Evolutionary conservation across 2,113 vertebrate genomes (phyloP), one percentile per base, ranked within the genome.

Genomic region (Trochalopteron elliotii): DNA sequence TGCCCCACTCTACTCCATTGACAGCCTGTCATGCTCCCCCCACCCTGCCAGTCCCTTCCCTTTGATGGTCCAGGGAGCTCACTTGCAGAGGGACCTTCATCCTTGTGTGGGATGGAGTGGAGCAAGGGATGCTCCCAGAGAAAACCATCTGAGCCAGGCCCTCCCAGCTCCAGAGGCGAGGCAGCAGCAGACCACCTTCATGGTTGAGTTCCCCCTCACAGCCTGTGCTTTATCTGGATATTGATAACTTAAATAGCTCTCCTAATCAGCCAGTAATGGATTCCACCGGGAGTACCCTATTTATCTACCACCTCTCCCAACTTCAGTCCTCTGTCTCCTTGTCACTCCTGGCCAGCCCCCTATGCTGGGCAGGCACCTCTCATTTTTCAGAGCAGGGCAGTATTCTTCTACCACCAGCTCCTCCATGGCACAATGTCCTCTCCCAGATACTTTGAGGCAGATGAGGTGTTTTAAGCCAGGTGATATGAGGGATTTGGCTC

Each of bases 151-250:
- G 31, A 84, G 15, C 76, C 37, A 12, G 33, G 35, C 59, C 12
- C 27, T 91, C 40, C 10, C 40, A 24, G 68, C 45, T 61, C 68
- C 0, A 2, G 55, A 83, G 55, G 25, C 0, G 1, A 87, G 69
- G 52, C 47, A 67, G 89, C 80, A 94, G 89, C 83, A 82, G 47
- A 69, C 93, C 89, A 96, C 96, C 94, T 94, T 97, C 95, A 94
- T 94, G 93, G 91, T 12, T 94, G 56, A 96, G 40, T 76, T 95
- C 72, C 49, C 33, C 12, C 27, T 92, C 24, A 5, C 72, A 94
- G 93, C 40, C 64, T 79, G 69, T 82, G 60, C 80, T 94, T 97
- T 95, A 72, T 95, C 94, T 94, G 87, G 89, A 79, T 94, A 96
- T 96, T 84, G 94, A 96, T 95, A 97, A 95, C 77, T 25, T 0